A percentile compares a stretch with the other conserved stretches of the same genome.
Evolutionary conservation across 2,113 vertebrate species (phyloP).

Genomic region (Dasyornis broadbenti): DNA sequence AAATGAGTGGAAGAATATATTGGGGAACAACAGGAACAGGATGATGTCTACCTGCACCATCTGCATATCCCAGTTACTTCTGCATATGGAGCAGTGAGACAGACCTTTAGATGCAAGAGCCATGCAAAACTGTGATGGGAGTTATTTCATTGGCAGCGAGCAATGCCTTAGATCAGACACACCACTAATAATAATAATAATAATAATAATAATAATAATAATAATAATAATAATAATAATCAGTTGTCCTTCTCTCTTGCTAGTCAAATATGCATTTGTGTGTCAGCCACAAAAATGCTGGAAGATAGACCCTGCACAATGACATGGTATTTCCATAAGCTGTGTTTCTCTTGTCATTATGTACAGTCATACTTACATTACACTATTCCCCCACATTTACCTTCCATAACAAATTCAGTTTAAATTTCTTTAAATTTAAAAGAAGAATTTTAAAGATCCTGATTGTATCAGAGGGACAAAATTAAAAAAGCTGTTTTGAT

Average conservation of each 20-base stretch:
- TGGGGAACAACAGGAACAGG: not conserved
- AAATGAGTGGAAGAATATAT: not conserved
- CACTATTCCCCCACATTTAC: not conserved
- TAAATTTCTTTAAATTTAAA: not conserved
- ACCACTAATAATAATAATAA: not conserved
- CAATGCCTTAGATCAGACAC: not conserved
- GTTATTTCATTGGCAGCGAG: not conserved
- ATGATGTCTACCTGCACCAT: not conserved
- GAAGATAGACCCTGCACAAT: not conserved
- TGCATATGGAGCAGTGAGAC: not conserved
- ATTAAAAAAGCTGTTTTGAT: not conserved
- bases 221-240: not conserved
- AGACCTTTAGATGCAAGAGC: not conserved
- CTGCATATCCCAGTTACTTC: not conserved
- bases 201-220: not conserved
- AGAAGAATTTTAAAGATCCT: not conserved
- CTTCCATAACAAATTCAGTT: not conserved
- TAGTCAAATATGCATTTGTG: not conserved
- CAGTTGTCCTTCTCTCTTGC: not conserved
- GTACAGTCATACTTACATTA: not conserved
- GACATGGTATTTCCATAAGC: not conserved
- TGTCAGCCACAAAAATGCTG: not conserved
- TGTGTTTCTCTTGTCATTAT: not conserved
- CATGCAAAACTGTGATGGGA: not conserved
- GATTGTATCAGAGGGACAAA: not conserved